These are phyloP conservation scores for Chironex yamaguchii DNA, from an alignment of 30 jellyfish, hydroid and myxozoan species.

Conservation along the genomic window DNA sequence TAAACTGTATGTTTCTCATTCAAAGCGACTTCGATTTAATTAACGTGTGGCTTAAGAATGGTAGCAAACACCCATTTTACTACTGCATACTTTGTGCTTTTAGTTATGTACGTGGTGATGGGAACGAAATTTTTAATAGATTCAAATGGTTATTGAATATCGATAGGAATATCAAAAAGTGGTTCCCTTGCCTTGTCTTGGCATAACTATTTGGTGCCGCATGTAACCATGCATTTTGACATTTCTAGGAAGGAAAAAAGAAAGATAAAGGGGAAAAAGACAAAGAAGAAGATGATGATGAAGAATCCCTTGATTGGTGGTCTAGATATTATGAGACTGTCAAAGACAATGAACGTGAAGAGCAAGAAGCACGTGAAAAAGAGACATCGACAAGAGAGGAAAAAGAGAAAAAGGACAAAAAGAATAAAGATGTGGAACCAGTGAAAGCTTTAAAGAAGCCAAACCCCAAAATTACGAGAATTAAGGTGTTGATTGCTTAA, in stretches of 20 bases:
- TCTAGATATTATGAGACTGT: slow-evolving; percentile 92
- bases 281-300: slow-evolving; percentile 96
- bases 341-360: slow-evolving; percentile 87
- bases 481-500: slow-evolving; percentile 62
- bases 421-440: slow-evolving; percentile 78
- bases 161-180: no score
- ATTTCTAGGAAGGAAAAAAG: slow-evolving; percentile 5
- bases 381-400: slow-evolving; percentile 62
- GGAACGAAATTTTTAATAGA: no score
- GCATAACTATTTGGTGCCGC: no score
- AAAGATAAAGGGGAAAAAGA: slow-evolving; percentile 70
- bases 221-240: no score
- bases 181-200: no score
- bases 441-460: slow-evolving; percentile 75
- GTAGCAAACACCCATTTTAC: no score
- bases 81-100: no score
- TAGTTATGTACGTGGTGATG: no score
- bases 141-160: no score
- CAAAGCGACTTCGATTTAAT: no score
- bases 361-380: slow-evolving; percentile 68
- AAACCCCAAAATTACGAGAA: slow-evolving; percentile 92
- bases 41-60: no score
- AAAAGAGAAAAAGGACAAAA: slow-evolving; percentile 74
- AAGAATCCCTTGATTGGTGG: slow-evolving; percentile 98
- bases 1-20: no score